Base-by-base conservation (phyloP, 2,888 invertebrate species). In the Auanema freiburgensis region DNA sequence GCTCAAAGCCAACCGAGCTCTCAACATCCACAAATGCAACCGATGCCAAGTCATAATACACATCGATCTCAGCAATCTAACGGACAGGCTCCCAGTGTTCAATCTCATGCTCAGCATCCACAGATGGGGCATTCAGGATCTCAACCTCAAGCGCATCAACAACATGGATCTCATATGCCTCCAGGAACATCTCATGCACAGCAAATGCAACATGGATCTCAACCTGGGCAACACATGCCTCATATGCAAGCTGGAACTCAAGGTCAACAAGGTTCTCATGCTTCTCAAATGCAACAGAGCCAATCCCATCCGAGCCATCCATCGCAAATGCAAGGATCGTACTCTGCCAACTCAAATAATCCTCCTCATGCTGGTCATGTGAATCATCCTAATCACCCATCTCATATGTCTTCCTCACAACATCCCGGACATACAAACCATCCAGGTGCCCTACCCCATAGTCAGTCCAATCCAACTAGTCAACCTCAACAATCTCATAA, bases 1-100 rank as follows among this genome's bases (percentile, higher is more conserved):
- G 18, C 54, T 40, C 18, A 24, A 18, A 56, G 21, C 41, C 54
- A 67, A 55, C 41, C 5, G 16, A 42, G 24, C 56, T 42, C 25
- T 16, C 56, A 23, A 52, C n/a, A n/a, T 12, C 18, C 2, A 12
- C 52, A 52, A 16, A 23, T 52, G n/a, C 46, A 46, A 21, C 8
- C 46, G 16, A 18, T 21, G 16, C 46, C 3, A 33, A 33, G 33
- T 33, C 33, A 33, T 33, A 33, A 33, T 33, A 33, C 3, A 5
- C 33, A 33, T 33, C 33, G 33, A 33, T 33, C 33, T 33, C 33
- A 33, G n/a, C n/a, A n/a, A 33, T 8, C 33, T 33, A 33, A 8
- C 33, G 33, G 33, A 33, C 33, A 33, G 33, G 33, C 33, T 33
- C 33, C 33, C 33, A 8, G 33, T 33, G 8, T 33, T 3, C 33